These are phyloP conservation scores for Proisotoma minuta DNA, from an alignment of 2,888 invertebrate genomes.

Conservation along the genomic window DNA sequence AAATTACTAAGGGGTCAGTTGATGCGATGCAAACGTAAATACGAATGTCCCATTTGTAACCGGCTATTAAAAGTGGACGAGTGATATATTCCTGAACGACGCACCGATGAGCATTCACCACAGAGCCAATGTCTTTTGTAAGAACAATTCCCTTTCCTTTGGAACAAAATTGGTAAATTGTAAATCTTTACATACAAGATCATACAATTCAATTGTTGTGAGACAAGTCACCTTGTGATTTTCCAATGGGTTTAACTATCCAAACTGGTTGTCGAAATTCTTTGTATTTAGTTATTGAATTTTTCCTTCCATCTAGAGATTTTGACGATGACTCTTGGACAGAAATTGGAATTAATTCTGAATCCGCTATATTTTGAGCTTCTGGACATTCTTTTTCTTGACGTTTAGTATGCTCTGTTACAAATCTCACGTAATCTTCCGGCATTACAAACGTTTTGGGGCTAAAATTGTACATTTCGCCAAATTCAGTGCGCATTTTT, in stretches of 20 bases:
- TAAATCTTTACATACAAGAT: too few relatives aligned
- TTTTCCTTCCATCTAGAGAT: neutral
- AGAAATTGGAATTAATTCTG: neutral
- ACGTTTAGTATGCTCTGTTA: constrained; percentile 24
- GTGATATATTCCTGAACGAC: constrained; percentile 76
- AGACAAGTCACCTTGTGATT: constrained; percentile 61
- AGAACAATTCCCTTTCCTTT: constrained; percentile 74
- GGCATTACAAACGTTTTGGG: constrained; percentile 49
- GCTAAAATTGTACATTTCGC: constrained; percentile 77
- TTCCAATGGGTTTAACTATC: constrained; percentile 83
- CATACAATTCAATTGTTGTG: too few relatives aligned
- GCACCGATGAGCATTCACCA: constrained; percentile 71
- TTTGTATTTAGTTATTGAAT: neutral
- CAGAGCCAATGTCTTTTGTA: constrained; percentile 66
- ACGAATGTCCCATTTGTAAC: constrained; percentile 84
- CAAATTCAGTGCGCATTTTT: constrained; percentile 75
- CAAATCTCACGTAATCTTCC: constrained; percentile 24
- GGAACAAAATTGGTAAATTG: too few relatives aligned
- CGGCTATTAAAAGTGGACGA: constrained; percentile 71
- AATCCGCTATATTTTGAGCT: neutral
- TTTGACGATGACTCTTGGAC: neutral
- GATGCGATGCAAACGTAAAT: constrained; percentile 80
- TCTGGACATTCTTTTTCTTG: neutral
- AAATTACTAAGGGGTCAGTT: constrained; percentile 78
- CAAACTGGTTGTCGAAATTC: constrained; percentile 52